phyloP scores from a whole-genome alignment of 35 echinoderm and acorn worm species.

The Lytechinus variegatus region DNA sequence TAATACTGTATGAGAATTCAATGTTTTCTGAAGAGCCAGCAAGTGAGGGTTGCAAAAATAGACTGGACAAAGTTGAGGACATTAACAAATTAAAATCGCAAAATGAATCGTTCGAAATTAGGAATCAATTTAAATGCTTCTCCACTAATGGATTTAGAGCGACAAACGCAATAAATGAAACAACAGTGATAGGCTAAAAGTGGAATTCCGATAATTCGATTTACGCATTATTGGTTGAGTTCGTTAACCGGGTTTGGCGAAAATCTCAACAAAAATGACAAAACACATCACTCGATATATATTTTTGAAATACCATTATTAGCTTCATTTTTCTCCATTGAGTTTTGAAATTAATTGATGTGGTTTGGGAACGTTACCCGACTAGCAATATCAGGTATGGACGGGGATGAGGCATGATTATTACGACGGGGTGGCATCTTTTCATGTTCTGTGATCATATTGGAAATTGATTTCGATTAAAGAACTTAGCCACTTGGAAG shows the following conservation, averaged over 20 bases:
- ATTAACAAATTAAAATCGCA: neutral
- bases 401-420: too few species aligned
- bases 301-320: too few species aligned
- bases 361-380: too few species aligned
- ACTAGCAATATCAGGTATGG: too few species aligned
- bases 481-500: too few species aligned
- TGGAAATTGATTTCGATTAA: too few species aligned
- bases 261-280: neutral
- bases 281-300: too few species aligned
- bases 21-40: neutral
- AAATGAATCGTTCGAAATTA: neutral
- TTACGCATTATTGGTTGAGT: neutral
- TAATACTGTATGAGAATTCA: too few species aligned
- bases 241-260: neutral
- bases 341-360: too few species aligned
- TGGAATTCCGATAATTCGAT: neutral
- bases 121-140: neutral
- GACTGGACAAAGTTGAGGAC: neutral
- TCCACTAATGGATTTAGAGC: neutral
- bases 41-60: neutral
- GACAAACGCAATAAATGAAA: neutral
- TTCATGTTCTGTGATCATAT: too few species aligned
- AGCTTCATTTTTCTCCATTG: too few species aligned
- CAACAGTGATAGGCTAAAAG: neutral
- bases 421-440: too few species aligned